phyloP scores from a whole-genome alignment of 2,888 invertebrate species.

The Lutraria lutraria region DNA sequence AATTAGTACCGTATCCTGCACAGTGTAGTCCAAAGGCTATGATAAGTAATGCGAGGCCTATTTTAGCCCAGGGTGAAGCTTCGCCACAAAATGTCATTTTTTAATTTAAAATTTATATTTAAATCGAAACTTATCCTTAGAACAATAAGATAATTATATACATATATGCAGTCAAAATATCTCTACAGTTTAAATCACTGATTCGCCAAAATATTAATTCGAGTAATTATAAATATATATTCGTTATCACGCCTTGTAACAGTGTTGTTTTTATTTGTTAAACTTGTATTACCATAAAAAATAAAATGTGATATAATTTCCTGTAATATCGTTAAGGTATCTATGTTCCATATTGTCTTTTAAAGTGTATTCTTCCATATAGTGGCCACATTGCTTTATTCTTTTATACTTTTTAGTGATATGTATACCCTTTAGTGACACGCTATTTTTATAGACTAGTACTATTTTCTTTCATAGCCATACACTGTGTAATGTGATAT shows the following conservation, averaged over 20 bases:
- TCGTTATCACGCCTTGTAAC: too few species aligned
- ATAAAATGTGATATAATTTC: neutral
- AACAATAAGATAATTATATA: too few species aligned
- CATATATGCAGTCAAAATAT: too few species aligned
- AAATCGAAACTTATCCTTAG: too few species aligned
- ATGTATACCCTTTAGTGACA: neutral
- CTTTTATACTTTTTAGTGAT: neutral
- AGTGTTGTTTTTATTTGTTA: too few species aligned
- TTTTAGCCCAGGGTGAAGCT: slow-evolving; percentile 70
- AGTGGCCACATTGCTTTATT: neutral
- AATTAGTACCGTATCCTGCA: slow-evolving; percentile 68
- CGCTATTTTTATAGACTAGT: too few species aligned
- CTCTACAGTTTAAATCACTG: too few species aligned
- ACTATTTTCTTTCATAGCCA: too few species aligned
- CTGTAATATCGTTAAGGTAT: neutral
- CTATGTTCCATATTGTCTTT: neutral
- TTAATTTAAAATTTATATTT: neutral
- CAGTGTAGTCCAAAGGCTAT: slow-evolving; percentile 61
- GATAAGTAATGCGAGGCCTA: slow-evolving; percentile 54
- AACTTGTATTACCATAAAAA: too few species aligned
- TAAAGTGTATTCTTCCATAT: neutral
- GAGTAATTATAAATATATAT: too few species aligned
- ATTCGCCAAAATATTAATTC: too few species aligned
- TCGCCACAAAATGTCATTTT: slow-evolving; percentile 69
- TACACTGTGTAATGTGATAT: too few species aligned